Base-by-base conservation (phyloP, 2,888 invertebrate genomes). In the Chymomyza fuscimana region DNA sequence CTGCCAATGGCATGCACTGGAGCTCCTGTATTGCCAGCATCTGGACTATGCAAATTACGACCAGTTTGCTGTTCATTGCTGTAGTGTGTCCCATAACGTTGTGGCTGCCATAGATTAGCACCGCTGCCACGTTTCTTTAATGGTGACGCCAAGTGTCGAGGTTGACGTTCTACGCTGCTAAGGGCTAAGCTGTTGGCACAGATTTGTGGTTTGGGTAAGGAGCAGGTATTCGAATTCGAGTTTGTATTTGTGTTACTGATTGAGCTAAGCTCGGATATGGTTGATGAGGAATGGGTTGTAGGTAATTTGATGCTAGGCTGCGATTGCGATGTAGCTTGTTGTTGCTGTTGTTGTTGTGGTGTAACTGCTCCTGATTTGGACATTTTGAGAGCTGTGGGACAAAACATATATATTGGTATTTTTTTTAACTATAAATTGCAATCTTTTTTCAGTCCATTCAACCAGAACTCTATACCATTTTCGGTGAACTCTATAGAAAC, bases 111-210 rank as follows among this genome's bases (percentile, higher is more conserved):
- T 19, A 65, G 63, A 68, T 77, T 78, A 9, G 77, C 64, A 2
- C 83, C 82, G 25, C 81, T 88, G 4, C 76, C 73, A 9, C 89
- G 87, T 65, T 90, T 91, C 69, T 90, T 91, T 22, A 92, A 74
- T 4, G 91, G 91, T 22, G 91, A 91, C 2, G 91, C 86, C 22
- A 92, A 78, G 71, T 92, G 92, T 22, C 92, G 90, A 46, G 88
- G 89, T 63, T 90, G 90, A 19, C 90, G 89, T 16, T 91, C 90
- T 1, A 87, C 51, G 66, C 73, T 83, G 56, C 78, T 85, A 52
- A 80, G 76, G 59, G 68, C 80, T 16, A 76, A 67, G 67, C 75
- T 70, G 64, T 78, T 80, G 51, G 69, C 72, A 40, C 72, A 74
- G 46, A 71, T 58, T 58, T 81, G 78, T 0, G 70, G 15, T 59